Conservation (phyloP, 2,797 vertebrate genomes). For the Fundulus diaphanus region DNA sequence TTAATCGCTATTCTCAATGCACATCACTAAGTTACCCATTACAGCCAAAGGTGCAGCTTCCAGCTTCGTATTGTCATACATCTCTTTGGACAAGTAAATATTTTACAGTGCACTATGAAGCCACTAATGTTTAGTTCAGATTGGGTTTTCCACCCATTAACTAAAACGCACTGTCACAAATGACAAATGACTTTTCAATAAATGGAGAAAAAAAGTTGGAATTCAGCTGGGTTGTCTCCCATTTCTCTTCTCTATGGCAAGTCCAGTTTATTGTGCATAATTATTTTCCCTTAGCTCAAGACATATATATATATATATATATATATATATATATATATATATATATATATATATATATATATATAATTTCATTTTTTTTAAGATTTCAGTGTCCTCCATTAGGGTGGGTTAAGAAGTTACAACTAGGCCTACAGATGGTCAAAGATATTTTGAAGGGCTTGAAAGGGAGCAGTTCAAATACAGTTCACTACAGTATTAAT, state of each 20-base stretch:
- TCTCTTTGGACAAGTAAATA: conserved; percentile 45
- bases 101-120: conserved; percentile 21
- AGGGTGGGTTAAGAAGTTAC: neutral
- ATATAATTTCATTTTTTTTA: too few species aligned
- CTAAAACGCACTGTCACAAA: neutral
- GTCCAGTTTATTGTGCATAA: neutral
- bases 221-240: neutral
- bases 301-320: too few species aligned
- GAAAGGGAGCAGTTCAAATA: neutral
- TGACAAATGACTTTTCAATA: neutral
- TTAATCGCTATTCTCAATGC: conserved; percentile 76
- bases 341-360: too few species aligned
- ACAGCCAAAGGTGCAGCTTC: conserved; percentile 55
- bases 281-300: neutral
- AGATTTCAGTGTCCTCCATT: neutral
- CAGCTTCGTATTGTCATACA: conserved; percentile 55
- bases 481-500: neutral
- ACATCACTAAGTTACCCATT: conserved; percentile 62
- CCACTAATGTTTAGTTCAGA: neutral
- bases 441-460: neutral
- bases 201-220: neutral
- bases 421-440: neutral
- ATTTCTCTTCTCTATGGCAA: neutral
- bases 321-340: too few species aligned
- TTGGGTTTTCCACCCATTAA: neutral